Evolutionary conservation across 1,140 invertebrate species (phyloP), one percentile per base, ranked within the genome.

Genomic region (Uloborus diversus): DNA sequence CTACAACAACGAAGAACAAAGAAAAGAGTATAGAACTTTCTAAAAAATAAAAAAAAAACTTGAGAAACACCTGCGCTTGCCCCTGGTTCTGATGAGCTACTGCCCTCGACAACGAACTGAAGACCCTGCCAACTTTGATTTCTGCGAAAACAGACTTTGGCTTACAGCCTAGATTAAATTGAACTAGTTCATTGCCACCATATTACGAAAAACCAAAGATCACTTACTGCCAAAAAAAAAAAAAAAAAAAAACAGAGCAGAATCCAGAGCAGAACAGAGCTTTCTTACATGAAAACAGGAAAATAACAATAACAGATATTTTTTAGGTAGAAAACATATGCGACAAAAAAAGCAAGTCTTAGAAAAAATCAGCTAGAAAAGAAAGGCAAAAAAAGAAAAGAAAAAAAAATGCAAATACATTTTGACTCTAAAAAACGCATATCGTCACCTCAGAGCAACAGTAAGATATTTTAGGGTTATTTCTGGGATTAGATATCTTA

Each of bases 21-120:
- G 0, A 42, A 42, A 42, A 0, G 2, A 42, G 37, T 42, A 17
- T 13, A 42, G 9, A 42, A 13, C 37, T 42, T 17, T 42, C 9
- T 2, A 13, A 42, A 2, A 9, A 4, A n/a, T 20, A 17, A 53
- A 53, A 53, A 53, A 53, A 53, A 57, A 57, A 32, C 35, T 37
- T 59, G 59, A 56, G 61, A 73, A 73, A 73, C 32, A 70, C 9
- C 32, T 70, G 66, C 23, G 23, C n/a, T n/a, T n/a, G n/a, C n/a
- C 23, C 23, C 9, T 42, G 37, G 37, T 2, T 42, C 37, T 17
- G 7, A 33, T 65, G 62, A 30, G 65, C 65, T 71, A 71, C 51
- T 71, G 68, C 68, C 68, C 53, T 71, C 53, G 17, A 57, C 56
- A 73, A 47, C 2, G 20, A 61, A 73, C 23, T 7, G 5, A 47